Base-by-base conservation (phyloP, 2,113 vertebrate genomes). In the Erpornis zantholeuca region DNA sequence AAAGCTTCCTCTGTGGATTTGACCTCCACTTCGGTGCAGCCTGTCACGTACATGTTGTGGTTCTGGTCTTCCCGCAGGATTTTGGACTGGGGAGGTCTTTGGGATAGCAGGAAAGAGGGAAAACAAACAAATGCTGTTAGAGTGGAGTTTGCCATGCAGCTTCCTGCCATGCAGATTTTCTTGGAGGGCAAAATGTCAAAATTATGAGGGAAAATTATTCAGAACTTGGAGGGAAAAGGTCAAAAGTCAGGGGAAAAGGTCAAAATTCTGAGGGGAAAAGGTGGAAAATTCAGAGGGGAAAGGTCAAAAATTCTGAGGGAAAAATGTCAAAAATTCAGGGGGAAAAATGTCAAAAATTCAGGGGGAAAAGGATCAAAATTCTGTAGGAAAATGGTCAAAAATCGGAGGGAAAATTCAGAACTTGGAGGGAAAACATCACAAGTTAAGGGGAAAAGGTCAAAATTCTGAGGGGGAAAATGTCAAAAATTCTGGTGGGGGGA, bases 41-140 rank as follows among this genome's bases (percentile, higher is more conserved):
- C 99, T 2, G 98, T 98, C 44, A 99, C 98, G 22, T 99, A 99
- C 99, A 99, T 99, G 94, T 99, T 99, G 94, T 99, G 99, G 92
- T 99, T 99, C 97, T 99, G 99, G 94, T 99, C 99, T 96, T 99
- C 99, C 14, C 99, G 98, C 8, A 99, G 98, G 52, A 98, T 97
- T 97, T 98, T 99, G 78, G 99, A 99, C 25, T 99, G 99, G 18
- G 99, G 99, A 18, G 98, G 98, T 98, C 99, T 99, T 82, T 5
- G 76, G 49, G 38, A 54, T 7, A 25, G 5, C 1, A 12, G 42
- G 25, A 53, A 72, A 78, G 4, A 59, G 21, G 53, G 0, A 40
- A 79, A 70, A 47, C 0, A 36, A 53, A 66, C 3, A 15, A 53
- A 35, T 19, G 6, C 24, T 3, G 2, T 4, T n/a, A 8, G 82